Evolutionary conservation across 2,888 invertebrate genomes (phyloP).

Genomic region (Mesoligia furuncula): DNA sequence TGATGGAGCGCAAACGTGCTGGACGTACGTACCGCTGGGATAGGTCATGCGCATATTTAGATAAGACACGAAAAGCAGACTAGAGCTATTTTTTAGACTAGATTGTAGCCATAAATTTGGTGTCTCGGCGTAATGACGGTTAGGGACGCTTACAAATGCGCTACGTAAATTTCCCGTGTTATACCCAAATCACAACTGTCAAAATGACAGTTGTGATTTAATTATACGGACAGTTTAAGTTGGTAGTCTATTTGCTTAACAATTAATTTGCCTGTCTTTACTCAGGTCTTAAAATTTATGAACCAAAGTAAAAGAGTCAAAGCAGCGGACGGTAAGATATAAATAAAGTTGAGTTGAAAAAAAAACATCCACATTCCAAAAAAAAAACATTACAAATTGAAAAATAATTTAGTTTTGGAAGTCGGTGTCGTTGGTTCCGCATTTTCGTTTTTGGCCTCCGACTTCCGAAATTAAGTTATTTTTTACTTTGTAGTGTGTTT

Average conservation of each 20-base stretch:
- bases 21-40: slow-evolving; percentile 18
- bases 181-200: not conserved
- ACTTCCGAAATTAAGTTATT: too few relatives aligned
- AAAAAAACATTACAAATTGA: too few relatives aligned
- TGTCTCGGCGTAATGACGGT: not conserved
- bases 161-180: not conserved
- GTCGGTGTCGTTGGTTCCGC: too few relatives aligned
- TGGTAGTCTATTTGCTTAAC: not conserved
- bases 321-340: too few relatives aligned
- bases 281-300: not conserved
- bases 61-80: slow-evolving; percentile 30
- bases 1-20: slow-evolving; percentile 41
- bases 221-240: not conserved
- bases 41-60: slow-evolving; percentile 35
- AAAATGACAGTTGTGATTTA: not conserved
- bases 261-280: not conserved
- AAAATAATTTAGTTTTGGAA: too few relatives aligned
- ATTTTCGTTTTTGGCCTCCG: too few relatives aligned
- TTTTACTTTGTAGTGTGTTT: too few relatives aligned
- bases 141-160: not conserved
- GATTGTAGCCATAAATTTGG: slow-evolving; percentile 8
- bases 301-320: not conserved
- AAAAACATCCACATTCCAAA: too few relatives aligned
- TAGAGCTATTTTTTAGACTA: slow-evolving; percentile 4
- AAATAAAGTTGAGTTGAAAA: too few relatives aligned